These are phyloP conservation scores for Brachypalpus laphriformis DNA, from an alignment of 2,888 invertebrate species.

Conservation along the genomic window DNA sequence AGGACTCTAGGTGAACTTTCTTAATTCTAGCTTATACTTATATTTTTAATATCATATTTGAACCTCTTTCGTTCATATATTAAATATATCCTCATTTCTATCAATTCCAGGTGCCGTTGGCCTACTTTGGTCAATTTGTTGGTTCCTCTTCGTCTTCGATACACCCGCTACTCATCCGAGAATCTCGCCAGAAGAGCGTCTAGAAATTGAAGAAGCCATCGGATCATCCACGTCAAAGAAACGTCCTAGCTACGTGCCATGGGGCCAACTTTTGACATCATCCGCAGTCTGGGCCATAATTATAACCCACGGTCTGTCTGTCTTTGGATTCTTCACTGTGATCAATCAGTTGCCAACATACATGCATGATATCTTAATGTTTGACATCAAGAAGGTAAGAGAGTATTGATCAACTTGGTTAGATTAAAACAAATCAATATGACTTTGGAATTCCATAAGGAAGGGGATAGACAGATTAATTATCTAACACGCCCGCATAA, in stretches of 20 bases:
- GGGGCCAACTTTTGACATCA: conserved; percentile 88
- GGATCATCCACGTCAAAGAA: conserved; percentile 85
- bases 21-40: too few species aligned
- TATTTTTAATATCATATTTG: too few species aligned
- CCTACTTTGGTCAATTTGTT: conserved; percentile 90
- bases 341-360: conserved; percentile 94
- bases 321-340: conserved; percentile 94
- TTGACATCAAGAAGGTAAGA: conserved; percentile 89
- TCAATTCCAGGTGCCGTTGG: conserved; percentile 87
- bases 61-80: too few species aligned
- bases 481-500: conserved; percentile 51
- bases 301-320: conserved; percentile 91
- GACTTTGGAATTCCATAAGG: conserved; percentile 47
- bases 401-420: background rate
- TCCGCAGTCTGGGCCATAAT: conserved; percentile 93
- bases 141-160: conserved; percentile 92
- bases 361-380: conserved; percentile 91
- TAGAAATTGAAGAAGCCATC: conserved; percentile 88
- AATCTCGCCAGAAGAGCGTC: conserved; percentile 88
- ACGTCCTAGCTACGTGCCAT: conserved; percentile 88
- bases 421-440: conserved; percentile 41
- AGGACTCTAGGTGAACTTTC: too few species aligned
- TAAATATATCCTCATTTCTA: too few species aligned
- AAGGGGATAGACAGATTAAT: conserved; percentile 36
- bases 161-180: conserved; percentile 92